Conservation (phyloP, 92 coral and sea anemone genomes). For the Metridium senile region DNA sequence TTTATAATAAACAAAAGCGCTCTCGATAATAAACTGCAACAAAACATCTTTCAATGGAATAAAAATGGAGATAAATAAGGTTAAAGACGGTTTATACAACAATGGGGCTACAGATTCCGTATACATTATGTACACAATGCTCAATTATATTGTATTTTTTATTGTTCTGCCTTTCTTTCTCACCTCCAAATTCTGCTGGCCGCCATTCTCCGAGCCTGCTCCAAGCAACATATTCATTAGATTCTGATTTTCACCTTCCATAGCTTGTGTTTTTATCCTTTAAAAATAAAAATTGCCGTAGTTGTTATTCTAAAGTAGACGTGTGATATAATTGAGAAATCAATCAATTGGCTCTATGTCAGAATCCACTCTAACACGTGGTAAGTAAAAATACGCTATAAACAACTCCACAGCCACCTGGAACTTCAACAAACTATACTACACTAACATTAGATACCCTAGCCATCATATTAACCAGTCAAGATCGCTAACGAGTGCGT, state of each 20-base stretch:
- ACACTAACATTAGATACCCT: not conserved
- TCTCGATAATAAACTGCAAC: not conserved
- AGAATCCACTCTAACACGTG: slow-evolving; percentile 31
- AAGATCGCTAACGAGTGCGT: not conserved
- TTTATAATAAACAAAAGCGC: no score
- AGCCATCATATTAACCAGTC: not conserved
- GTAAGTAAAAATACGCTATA: slow-evolving; percentile 20
- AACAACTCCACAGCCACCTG: slow-evolving; percentile 8
- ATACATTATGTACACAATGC: not conserved
- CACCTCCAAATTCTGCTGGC: slow-evolving; percentile 30
- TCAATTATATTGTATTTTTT: not conserved
- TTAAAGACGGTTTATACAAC: no score
- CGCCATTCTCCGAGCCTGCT: slow-evolving; percentile 16
- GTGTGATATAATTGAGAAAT: no score
- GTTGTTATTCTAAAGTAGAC: not conserved
- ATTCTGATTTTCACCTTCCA: slow-evolving; percentile 54
- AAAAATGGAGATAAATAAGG: not conserved
- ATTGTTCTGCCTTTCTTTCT: not conserved
- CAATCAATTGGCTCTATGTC: slow-evolving; percentile 25
- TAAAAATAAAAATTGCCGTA: not conserved
- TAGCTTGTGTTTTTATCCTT: slow-evolving; percentile 9
- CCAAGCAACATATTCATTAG: slow-evolving; percentile 68
- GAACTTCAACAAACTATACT: slow-evolving; percentile 1
- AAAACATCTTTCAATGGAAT: not conserved
- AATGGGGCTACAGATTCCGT: not conserved